Evolutionary conservation across 2,888 invertebrate genomes (phyloP).

Genomic region (Oligia strigilis): DNA sequence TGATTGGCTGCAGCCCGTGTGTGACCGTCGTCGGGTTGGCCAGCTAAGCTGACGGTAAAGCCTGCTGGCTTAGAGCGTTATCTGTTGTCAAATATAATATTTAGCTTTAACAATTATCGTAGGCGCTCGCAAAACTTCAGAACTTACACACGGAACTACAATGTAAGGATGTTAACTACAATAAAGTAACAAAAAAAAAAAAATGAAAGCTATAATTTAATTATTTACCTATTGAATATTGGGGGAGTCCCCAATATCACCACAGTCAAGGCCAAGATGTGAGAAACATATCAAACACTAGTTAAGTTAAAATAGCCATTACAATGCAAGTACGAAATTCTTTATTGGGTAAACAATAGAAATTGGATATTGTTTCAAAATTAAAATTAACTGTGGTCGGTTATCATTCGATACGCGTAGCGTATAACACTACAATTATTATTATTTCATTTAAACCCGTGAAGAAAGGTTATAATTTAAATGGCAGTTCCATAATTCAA

Average conservation of each 20-base stretch:
- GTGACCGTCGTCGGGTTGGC: background rate
- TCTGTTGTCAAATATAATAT: constrained; percentile 2
- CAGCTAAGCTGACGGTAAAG: background rate
- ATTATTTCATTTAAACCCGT: constrained; percentile 12
- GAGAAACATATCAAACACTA: background rate
- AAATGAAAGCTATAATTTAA: background rate
- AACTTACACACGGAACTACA: background rate
- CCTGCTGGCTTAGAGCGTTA: constrained; percentile 3
- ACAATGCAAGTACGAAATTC: background rate
- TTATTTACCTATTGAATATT: background rate
- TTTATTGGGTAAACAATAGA: background rate
- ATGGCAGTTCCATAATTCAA: background rate
- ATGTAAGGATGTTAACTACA: background rate
- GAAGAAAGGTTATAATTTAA: constrained; percentile 3
- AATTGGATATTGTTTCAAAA: constrained; percentile 14
- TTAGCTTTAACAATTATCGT: constrained; percentile 20
- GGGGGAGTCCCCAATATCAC: background rate
- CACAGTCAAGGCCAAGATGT: background rate
- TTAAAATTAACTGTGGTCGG: constrained; percentile 17
- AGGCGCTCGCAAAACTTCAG: background rate
- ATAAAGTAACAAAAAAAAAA: background rate
- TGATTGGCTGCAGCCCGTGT: constrained; percentile 21
- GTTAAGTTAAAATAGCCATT: background rate
- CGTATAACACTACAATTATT: constrained; percentile 8
- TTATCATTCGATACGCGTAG: constrained; percentile 35